phyloP scores from a whole-genome alignment of 2,888 invertebrate species.

The Meghimatium bilineatum region DNA sequence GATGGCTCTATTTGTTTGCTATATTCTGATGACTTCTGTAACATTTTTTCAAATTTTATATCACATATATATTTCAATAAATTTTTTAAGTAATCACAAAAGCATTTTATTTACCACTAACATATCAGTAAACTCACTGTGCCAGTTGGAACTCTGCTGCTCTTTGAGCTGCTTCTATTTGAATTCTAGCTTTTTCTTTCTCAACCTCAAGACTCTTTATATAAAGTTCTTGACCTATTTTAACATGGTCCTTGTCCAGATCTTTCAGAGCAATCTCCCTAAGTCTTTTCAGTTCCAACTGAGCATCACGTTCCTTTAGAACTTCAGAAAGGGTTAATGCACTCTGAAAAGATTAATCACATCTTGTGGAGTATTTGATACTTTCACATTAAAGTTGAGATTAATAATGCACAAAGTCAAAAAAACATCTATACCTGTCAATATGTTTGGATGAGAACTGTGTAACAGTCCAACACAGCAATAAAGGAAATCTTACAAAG shows the following conservation, averaged over 20 bases:
- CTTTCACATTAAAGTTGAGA: no score
- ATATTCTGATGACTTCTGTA: no score
- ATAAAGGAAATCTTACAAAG: no score
- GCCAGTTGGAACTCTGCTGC: conserved; percentile 68
- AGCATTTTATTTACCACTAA: background rate
- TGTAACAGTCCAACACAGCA: no score
- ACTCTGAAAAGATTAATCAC: conserved; percentile 64
- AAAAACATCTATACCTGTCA: no score
- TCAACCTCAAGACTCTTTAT: conserved; percentile 71
- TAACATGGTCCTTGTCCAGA: conserved; percentile 68
- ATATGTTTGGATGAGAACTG: no score
- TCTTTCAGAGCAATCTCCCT: conserved; percentile 66
- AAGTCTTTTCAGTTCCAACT: conserved; percentile 75
- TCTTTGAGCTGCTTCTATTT: conserved; percentile 63
- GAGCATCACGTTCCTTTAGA: conserved; percentile 77
- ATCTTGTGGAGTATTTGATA: background rate
- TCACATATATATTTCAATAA: no score
- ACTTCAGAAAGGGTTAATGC: conserved; percentile 76
- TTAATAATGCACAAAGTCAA: no score
- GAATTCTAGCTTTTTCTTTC: conserved; percentile 65
- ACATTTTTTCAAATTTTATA: no score
- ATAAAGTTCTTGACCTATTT: conserved; percentile 64
- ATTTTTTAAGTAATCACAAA: background rate
- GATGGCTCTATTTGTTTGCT: no score
- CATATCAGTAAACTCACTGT: conserved; percentile 66